A percentile compares a stretch with the other conserved stretches of the same genome.
Evolutionary conservation across 2,113 vertebrate species (phyloP).

Genomic region (Silurus asotus): DNA sequence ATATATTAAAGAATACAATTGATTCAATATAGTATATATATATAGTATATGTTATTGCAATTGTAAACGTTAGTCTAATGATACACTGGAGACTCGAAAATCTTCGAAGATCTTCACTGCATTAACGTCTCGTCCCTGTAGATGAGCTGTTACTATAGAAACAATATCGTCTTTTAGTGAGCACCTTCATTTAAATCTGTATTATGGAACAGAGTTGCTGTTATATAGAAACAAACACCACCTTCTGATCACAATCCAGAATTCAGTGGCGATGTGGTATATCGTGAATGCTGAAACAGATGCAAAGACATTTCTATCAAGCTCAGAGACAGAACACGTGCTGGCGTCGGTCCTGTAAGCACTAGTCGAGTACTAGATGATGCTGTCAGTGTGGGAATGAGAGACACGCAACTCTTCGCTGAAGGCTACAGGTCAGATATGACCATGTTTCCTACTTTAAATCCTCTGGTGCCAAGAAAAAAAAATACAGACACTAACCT

Average conservation of each 20-base stretch:
- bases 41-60: too few species aligned
- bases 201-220: neutral
- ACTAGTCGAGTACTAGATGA: neutral
- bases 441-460: neutral
- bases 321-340: neutral
- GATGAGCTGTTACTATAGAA: neutral
- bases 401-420: neutral
- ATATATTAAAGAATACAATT: too few species aligned
- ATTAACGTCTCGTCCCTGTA: neutral
- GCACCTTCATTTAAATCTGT: neutral
- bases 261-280: neutral
- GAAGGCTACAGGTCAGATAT: constrained; percentile 9
- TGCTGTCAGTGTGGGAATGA: neutral
- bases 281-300: neutral
- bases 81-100: neutral
- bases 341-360: neutral
- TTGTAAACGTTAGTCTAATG: too few species aligned
- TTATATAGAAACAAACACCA: neutral
- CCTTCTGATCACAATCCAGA: neutral
- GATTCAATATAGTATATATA: too few species aligned
- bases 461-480: neutral
- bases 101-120: neutral
- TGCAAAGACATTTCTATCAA: neutral
- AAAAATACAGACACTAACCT: neutral
- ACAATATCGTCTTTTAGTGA: neutral